Evolutionary conservation across 2,888 invertebrate genomes (phyloP), one percentile per base, ranked within the genome.

Genomic region (Stenoptilia bipunctidactyla): DNA sequence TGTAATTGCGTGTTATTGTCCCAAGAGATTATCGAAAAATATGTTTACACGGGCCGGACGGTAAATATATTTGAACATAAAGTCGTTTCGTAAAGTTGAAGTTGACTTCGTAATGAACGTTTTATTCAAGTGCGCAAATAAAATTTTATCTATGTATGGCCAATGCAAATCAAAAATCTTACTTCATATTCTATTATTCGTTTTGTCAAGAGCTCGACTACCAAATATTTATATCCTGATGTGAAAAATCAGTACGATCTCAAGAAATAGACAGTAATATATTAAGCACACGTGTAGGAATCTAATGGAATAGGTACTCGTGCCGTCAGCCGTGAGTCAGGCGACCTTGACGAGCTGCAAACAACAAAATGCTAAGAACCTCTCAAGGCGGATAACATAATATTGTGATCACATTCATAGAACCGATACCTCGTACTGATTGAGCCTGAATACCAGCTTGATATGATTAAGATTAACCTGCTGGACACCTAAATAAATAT

Each of bases 251-350:
- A 20, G 20, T 8, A 8, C 3, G 20, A 8, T 20, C 20, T 20
- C 3, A 20, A 20, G 20, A 20, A 20, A 20, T 20, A 20, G 20
- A 37, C 14, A 25, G 20, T 34, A 37, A 34, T 35, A 25, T 39
- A 27, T 36, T 41, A 33, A 25, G 44, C 47, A 44, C 44, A 43
- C 20, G 20, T 20, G 20, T 20, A 20, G 8, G 8, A 20, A 20
- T 20, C 49, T 48, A 46, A 44, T 27, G 39, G 39, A 37, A 47
- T 45, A 52, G 46, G 52, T 58, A 64, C 64, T 62, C 63, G 60
- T 59, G 61, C 50, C 48, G 68, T 82, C 79, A 83, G 56, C 82
- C 83, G 68, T 82, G 80, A 83, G 56, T 82, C 83, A 82, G 51
- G 39, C 65, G 75, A 61, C 82, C 82, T 83, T 80, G 77, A 58